Evolutionary conservation across 2,797 vertebrate species (phyloP).

Genomic region (Malacoctenus gilli): DNA sequence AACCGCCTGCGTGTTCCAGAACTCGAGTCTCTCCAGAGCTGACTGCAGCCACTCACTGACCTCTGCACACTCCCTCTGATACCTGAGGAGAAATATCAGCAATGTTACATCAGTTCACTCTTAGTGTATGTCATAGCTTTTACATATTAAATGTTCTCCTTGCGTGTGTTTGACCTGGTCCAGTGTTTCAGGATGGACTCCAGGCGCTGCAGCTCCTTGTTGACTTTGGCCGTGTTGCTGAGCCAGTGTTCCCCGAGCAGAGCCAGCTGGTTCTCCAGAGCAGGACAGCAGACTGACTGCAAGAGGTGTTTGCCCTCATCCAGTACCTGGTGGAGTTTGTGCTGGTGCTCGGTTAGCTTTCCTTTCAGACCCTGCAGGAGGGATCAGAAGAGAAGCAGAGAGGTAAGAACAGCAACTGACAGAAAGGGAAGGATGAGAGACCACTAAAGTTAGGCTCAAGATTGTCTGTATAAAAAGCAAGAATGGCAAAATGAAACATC

Average conservation of each 20-base stretch:
- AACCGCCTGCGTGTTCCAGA: slow-evolving; percentile 95
- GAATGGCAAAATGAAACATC: too few relatives aligned
- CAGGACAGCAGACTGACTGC: slow-evolving; percentile 87
- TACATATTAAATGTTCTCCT: too few relatives aligned
- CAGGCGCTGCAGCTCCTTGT: slow-evolving; percentile 91
- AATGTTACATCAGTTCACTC: too few relatives aligned
- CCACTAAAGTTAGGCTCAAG: too few relatives aligned
- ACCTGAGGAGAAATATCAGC: slow-evolving; percentile 76
- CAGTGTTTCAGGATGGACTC: slow-evolving; percentile 95
- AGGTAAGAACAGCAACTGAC: too few relatives aligned
- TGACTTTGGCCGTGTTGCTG: slow-evolving; percentile 86
- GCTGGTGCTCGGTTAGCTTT: slow-evolving; percentile 88
- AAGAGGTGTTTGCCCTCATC: slow-evolving; percentile 93
- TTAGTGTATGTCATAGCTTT: too few relatives aligned
- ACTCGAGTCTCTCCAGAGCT: slow-evolving; percentile 89
- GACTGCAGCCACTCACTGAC: slow-evolving; percentile 90
- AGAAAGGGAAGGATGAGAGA: too few relatives aligned
- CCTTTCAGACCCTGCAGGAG: slow-evolving; percentile 85
- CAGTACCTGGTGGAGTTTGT: slow-evolving; percentile 91
- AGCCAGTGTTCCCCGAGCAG: slow-evolving; percentile 93
- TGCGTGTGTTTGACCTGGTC: slow-evolving; percentile 85
- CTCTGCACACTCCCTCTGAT: slow-evolving; percentile 89
- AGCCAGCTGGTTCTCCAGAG: slow-evolving; percentile 88
- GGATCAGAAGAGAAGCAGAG: neutral
- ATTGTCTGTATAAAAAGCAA: too few relatives aligned